phyloP scores from a whole-genome alignment of 2,888 invertebrate species.

The Steinernema scapterisci region DNA sequence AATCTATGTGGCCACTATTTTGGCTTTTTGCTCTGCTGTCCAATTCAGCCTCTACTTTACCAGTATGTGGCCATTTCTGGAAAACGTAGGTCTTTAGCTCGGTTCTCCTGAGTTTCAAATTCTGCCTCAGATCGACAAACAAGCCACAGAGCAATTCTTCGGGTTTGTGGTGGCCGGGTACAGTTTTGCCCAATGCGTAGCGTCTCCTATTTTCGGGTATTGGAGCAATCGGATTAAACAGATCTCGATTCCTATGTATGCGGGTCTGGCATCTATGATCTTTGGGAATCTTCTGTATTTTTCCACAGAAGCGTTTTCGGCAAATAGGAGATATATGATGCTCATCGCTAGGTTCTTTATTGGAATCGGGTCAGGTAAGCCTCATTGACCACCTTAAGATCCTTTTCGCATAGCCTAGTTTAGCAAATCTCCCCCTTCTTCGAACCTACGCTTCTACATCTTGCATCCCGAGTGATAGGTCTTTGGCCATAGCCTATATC shows the following conservation, averaged over 20 bases:
- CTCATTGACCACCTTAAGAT: background rate
- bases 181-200: background rate
- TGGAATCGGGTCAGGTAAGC: constrained; percentile 21
- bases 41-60: constrained; percentile 16
- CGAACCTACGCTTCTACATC: constrained; percentile 9
- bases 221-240: constrained; percentile 1
- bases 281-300: background rate
- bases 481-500: background rate
- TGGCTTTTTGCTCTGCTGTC: constrained; percentile 4
- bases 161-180: background rate
- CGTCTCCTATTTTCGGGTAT: background rate
- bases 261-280: background rate
- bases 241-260: background rate
- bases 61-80: constrained; percentile 18
- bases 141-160: constrained; percentile 11
- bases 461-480: background rate
- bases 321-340: constrained; percentile 15
- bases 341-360: constrained; percentile 32
- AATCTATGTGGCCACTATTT: background rate
- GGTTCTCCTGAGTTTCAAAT: background rate
- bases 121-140: background rate
- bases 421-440: constrained; percentile 21
- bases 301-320: background rate
- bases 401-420: background rate
- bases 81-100: background rate